A percentile compares a stretch with the other conserved stretches of the same genome.
phyloP scores from a whole-genome alignment of 2,888 invertebrate genomes.

The Brassicogethes aeneus region DNA sequence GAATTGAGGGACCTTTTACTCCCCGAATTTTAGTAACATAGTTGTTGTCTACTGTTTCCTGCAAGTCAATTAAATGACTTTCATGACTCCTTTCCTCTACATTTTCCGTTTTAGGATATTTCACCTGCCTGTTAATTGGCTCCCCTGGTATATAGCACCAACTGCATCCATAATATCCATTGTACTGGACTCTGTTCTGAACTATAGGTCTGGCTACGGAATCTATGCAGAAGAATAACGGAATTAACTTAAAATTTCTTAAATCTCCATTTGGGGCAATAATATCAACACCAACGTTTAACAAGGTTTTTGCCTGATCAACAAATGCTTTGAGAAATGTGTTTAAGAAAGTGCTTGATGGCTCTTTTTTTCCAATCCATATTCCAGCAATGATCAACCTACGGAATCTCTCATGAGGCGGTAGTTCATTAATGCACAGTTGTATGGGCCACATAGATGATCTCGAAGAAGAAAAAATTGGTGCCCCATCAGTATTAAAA shows the following conservation, averaged over 20 bases:
- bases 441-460: not conserved
- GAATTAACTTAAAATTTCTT: not conserved
- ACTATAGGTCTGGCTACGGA: not conserved
- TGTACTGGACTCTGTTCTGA: not conserved
- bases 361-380: not conserved
- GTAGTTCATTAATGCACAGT: not conserved
- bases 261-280: not conserved
- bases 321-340: not conserved
- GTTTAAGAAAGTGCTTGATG: no score
- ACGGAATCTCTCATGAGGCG: no score
- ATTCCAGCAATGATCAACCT: not conserved
- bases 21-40: no score
- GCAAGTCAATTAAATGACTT: not conserved
- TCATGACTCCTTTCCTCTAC: not conserved
- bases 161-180: not conserved
- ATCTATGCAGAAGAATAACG: not conserved
- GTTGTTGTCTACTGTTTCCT: not conserved
- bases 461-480: not conserved
- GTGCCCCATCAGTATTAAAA: not conserved
- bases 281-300: not conserved
- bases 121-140: not conserved
- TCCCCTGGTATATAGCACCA: not conserved
- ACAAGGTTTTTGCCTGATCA: not conserved
- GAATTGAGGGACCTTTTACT: not conserved
- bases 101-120: not conserved